Evolutionary conservation across 2,888 invertebrate genomes (phyloP).

Genomic region (Phaedon cochleariae): DNA sequence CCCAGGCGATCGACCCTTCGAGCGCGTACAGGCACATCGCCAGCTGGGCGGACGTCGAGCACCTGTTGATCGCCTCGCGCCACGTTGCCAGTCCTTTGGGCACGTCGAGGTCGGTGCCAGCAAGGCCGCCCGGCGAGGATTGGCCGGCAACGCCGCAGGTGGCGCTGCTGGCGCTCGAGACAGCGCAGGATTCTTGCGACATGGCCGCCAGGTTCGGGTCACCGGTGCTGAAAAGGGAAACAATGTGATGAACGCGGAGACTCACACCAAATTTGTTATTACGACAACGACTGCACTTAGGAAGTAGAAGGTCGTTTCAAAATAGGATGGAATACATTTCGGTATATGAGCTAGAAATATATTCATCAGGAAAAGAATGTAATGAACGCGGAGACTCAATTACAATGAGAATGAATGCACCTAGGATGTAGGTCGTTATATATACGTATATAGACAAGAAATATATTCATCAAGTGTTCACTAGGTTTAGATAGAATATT

Average conservation of each 20-base stretch:
- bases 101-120: constrained; percentile 64
- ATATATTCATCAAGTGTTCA: too few relatives aligned
- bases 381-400: too few relatives aligned
- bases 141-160: constrained; percentile 60
- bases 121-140: constrained; percentile 19
- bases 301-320: too few relatives aligned
- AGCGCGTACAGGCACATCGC: constrained; percentile 89
- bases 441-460: too few relatives aligned
- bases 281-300: too few relatives aligned
- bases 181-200: constrained; percentile 55
- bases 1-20: constrained; percentile 96
- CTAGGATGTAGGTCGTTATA: too few relatives aligned
- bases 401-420: too few relatives aligned
- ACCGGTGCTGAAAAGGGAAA: constrained; percentile 59
- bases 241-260: background rate
- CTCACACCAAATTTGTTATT: too few relatives aligned
- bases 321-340: too few relatives aligned
- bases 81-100: constrained; percentile 85
- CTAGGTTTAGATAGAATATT: too few relatives aligned
- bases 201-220: constrained; percentile 72
- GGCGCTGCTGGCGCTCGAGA: background rate
- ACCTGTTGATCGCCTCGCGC: constrained; percentile 87
- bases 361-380: too few relatives aligned
- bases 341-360: too few relatives aligned
- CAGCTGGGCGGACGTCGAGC: constrained; percentile 88